Percentiles rank a stretch among this genome's conserved stretches.
These are phyloP conservation scores for Hyperoplus lanceolatus DNA, from an alignment of 2,797 vertebrate species.

Conservation along the genomic window DNA sequence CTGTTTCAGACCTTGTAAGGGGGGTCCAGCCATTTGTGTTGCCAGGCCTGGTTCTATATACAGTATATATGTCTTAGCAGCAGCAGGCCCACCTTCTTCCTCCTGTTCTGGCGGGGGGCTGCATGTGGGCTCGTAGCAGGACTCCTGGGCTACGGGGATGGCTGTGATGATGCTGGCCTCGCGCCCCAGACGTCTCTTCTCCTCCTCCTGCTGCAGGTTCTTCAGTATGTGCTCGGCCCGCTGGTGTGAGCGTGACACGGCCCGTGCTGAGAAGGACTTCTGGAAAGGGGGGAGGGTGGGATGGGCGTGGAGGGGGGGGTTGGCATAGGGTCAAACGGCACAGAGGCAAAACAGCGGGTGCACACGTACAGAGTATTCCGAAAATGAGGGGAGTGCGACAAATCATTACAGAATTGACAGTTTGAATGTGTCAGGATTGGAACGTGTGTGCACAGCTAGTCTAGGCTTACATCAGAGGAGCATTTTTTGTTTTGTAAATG, in stretches of 20 bases:
- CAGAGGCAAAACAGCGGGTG: slow-evolving; percentile 12
- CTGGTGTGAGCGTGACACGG: slow-evolving; percentile 98
- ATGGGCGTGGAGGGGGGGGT: slow-evolving; percentile 12
- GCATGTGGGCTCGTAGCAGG: slow-evolving; percentile 97
- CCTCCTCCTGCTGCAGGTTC: slow-evolving; percentile 98
- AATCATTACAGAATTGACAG: slow-evolving; percentile 14
- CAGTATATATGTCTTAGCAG: no score
- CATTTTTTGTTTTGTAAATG: slow-evolving; percentile 45
- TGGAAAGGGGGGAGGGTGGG: slow-evolving; percentile 57
- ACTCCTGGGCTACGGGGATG: slow-evolving; percentile 97
- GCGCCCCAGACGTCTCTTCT: slow-evolving; percentile 94
- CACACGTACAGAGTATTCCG: slow-evolving; percentile 36
- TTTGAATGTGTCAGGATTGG: slow-evolving; percentile 30
- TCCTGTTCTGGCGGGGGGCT: slow-evolving; percentile 96
- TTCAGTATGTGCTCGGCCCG: slow-evolving; percentile 98
- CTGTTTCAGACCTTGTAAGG: no score
- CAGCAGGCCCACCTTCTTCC: slow-evolving; percentile 92
- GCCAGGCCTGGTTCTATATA: no score
- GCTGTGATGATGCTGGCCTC: slow-evolving; percentile 99
- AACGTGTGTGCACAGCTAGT: slow-evolving; percentile 52
- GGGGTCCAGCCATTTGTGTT: no score
- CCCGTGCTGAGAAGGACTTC: slow-evolving; percentile 99
- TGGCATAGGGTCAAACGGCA: slow-evolving; percentile 32
- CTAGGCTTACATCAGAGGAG: slow-evolving; percentile 59
- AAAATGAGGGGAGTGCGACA: slow-evolving; percentile 42